Conservation (phyloP, 1,140 invertebrate species). For the Drosophila sproati region DNA sequence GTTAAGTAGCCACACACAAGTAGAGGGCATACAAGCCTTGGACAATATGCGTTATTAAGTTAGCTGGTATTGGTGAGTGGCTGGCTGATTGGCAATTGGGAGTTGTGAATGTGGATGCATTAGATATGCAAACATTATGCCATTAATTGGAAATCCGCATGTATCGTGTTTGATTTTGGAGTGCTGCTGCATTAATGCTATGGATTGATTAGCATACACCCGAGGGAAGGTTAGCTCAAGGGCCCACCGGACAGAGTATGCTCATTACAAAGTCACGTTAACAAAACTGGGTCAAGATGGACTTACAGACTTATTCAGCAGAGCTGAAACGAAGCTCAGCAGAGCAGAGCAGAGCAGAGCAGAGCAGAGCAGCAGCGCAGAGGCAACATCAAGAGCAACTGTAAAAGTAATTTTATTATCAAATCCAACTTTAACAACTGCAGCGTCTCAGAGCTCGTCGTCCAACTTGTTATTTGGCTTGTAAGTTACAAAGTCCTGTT, state of each 20-base stretch:
- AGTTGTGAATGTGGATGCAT: constrained; percentile 32
- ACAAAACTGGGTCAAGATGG: constrained; percentile 69
- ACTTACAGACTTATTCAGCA: constrained; percentile 58
- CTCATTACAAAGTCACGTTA: constrained; percentile 76
- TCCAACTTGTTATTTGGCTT: constrained; percentile 82
- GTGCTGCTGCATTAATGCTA: constrained; percentile 8
- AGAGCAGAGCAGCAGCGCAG: neutral
- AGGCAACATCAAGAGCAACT: constrained; percentile 41
- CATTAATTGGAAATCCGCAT: constrained; percentile 74
- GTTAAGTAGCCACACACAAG: constrained; percentile 52
- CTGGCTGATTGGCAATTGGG: neutral
- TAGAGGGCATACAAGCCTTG: constrained; percentile 39
- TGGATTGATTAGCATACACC: constrained; percentile 59
- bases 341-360: constrained; percentile 7
- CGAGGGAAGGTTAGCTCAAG: constrained; percentile 13
- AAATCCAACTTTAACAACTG: constrained; percentile 82
- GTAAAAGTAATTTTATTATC: constrained; percentile 83
- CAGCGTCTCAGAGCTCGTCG: constrained; percentile 46
- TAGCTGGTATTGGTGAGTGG: constrained; percentile 22
- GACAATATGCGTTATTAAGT: constrained; percentile 69
- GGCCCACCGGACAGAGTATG: constrained; percentile 24
- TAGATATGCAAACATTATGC: constrained; percentile 70
- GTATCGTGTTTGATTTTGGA: constrained; percentile 56
- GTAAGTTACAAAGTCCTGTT: constrained; percentile 83
- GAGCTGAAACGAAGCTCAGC: constrained; percentile 30